Evolutionary conservation across 2,888 invertebrate species (phyloP).

Genomic region (Pseudococcus jackbeardsleyi): DNA sequence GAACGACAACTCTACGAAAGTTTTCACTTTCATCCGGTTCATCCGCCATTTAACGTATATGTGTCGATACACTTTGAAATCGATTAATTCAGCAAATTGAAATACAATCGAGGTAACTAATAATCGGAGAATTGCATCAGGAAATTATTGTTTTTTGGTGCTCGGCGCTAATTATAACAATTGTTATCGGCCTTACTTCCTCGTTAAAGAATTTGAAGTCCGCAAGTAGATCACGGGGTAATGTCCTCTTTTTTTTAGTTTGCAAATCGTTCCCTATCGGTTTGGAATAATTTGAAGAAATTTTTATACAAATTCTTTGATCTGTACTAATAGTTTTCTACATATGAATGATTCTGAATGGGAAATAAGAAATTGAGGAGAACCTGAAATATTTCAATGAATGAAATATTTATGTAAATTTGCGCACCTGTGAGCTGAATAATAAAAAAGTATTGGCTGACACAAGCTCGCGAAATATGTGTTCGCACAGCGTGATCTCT

Average conservation of each 20-base stretch:
- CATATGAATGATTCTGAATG: too few species aligned
- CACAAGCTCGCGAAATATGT: too few species aligned
- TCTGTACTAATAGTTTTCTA: too few species aligned
- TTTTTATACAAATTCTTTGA: too few species aligned
- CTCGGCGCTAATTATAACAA: conserved; percentile 22
- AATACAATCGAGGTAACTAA: conserved; percentile 27
- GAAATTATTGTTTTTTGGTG: neutral
- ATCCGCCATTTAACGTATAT: conserved; percentile 7
- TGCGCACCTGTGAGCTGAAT: too few species aligned
- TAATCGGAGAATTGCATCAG: conserved; percentile 33
- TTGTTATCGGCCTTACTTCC: conserved; percentile 31
- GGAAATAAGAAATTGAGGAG: too few species aligned
- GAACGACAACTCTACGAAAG: neutral
- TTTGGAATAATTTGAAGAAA: too few species aligned
- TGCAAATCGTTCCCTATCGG: too few species aligned
- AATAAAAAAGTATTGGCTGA: too few species aligned
- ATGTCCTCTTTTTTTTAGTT: neutral
- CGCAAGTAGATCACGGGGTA: conserved; percentile 35
- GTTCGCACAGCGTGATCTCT: too few species aligned
- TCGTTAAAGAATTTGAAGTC: conserved; percentile 19
- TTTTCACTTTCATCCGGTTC: conserved; percentile 27
- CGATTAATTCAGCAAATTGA: conserved; percentile 54
- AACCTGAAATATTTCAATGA: too few species aligned
- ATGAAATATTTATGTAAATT: too few species aligned
- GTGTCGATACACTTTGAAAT: conserved; percentile 56